These are phyloP conservation scores for Babylonia areolata DNA, from an alignment of 1,140 invertebrate genomes.

Conservation along the genomic window DNA sequence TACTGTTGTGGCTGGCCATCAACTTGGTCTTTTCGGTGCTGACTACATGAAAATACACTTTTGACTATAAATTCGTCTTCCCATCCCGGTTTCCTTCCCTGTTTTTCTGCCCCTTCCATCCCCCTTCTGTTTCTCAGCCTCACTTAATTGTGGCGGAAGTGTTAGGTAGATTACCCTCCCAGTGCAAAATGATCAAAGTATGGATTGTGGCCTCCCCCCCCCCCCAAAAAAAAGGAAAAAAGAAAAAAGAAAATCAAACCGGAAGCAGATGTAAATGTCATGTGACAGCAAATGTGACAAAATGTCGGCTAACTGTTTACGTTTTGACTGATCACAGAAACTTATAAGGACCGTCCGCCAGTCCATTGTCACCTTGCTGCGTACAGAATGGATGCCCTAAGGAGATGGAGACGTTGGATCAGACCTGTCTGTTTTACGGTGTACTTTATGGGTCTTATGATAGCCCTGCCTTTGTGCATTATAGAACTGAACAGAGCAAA, in stretches of 20 bases:
- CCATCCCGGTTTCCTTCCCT: no score
- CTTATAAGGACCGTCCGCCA: background rate
- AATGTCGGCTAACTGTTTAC: conserved; percentile 44
- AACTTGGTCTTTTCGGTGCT: no score
- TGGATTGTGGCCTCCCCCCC: no score
- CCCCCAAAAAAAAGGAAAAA: no score
- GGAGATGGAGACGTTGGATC: conserved; percentile 90
- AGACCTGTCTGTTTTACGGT: conserved; percentile 86
- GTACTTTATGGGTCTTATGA: conserved; percentile 87
- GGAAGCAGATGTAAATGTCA: background rate
- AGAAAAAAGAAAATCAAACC: background rate
- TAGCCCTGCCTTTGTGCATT: conserved; percentile 89
- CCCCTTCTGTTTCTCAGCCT: no score
- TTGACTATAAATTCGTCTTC: no score
- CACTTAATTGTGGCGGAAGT: no score
- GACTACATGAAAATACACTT: no score
- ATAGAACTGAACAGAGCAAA: conserved; percentile 78
- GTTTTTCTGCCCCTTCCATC: no score
- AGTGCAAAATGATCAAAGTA: no score
- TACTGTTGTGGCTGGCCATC: no score
- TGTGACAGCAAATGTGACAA: conserved; percentile 27
- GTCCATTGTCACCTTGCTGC: background rate
- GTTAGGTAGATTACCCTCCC: no score
- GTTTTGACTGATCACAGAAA: conserved; percentile 25
- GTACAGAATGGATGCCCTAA: conserved; percentile 52